Percentiles rank a stretch among this genome's conserved stretches.
phyloP scores from a whole-genome alignment of 92 coral and sea anemone species.

The Palythoa heliodiscus region DNA sequence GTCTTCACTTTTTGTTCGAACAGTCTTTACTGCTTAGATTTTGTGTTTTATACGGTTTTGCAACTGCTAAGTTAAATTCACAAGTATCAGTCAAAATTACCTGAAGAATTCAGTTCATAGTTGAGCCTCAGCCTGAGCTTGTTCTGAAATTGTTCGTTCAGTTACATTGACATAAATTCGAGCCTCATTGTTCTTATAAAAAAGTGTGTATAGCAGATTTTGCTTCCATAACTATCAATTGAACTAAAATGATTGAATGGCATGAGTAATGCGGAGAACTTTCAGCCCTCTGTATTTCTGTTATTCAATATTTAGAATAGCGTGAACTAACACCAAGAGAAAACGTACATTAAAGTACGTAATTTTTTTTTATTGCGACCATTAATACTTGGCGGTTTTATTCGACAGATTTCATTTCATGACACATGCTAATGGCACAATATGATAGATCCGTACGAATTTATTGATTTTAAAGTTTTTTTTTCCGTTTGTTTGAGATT shows the following conservation, averaged over 20 bases:
- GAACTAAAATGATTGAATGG: neutral
- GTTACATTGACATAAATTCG: no score
- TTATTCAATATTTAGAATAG: neutral
- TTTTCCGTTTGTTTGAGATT: neutral
- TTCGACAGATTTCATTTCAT: conserved; percentile 3
- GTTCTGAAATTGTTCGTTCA: no score
- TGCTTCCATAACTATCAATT: neutral
- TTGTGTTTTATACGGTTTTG: no score
- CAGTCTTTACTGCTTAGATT: no score
- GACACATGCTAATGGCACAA: neutral
- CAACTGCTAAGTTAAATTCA: no score
- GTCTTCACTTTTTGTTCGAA: no score
- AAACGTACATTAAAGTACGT: neutral
- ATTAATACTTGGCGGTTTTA: neutral
- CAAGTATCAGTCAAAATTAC: no score
- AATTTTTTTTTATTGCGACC: neutral
- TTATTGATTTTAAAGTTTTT: neutral
- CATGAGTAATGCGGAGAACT: neutral
- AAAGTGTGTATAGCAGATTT: neutral
- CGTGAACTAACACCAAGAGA: neutral
- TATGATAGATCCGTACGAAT: neutral
- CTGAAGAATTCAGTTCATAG: no score
- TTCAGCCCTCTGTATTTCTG: neutral
- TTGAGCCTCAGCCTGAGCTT: no score
- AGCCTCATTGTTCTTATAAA: neutral